Base-by-base conservation (phyloP, 2,797 vertebrate genomes). In the Zalophus californianus region DNA sequence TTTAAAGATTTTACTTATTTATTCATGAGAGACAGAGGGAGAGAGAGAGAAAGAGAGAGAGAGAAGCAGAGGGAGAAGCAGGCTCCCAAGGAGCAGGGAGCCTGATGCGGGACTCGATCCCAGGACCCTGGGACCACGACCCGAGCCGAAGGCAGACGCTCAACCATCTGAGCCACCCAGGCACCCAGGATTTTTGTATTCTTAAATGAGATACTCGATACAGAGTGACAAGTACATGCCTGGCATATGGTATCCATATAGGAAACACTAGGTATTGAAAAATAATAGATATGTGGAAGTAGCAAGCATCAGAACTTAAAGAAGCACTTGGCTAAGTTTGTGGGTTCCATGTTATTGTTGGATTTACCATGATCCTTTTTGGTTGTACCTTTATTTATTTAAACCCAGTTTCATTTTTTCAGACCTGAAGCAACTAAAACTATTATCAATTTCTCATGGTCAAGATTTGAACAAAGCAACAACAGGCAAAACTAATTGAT, bases 321-420 rank as follows among this genome's bases (percentile, higher is more conserved):
- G 52, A 78, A 7, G n/a, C 29, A 18, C 50, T 58, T 41, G 41
- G 48, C 62, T 85, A 6, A 68, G 29, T 83, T 29, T 12, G 13
- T 80, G 70, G 32, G 14, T 20, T 54, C 25, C 7, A 5, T n/a
- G 0, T 0, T 68, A 27, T 18, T 50, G 16, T 10, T 48, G 79
- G 73, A 14, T 86, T 52, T 44, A 16, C n/a, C 27, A 7, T 62
- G 68, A 52, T 32, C 85, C 48, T 92, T 60, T 90, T 84, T 15
- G n/a, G 2, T 80, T 64, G 11, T 38, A 16, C 50, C 25, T 90
- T 70, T 16, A 29, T 27, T 91, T 82, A 56, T 27, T 70, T 72
- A 83, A 90, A 58, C 32, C 7, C 23, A 72, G 13, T 88, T 93
- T 82, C 86, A 35, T 91, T 92, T 90, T 88, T 91, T 92, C 64